phyloP scores from a whole-genome alignment of 1,140 invertebrate species.

The Pinna nobilis region DNA sequence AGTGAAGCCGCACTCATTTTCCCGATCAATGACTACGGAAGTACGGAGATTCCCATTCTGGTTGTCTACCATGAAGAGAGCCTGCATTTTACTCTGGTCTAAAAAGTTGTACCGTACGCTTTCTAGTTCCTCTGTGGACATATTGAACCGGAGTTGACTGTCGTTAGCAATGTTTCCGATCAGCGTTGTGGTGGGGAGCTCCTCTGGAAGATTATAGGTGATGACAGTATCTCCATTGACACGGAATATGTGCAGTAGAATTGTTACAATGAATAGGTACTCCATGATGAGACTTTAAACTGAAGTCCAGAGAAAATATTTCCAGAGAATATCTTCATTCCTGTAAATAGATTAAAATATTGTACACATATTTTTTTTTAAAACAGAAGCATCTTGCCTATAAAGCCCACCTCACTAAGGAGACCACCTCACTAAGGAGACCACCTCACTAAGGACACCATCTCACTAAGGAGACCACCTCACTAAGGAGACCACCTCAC shows the following conservation, averaged over 20 bases:
- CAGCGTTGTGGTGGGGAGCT: slow-evolving; percentile 21
- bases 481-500: too few relatives aligned
- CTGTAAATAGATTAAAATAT: too few relatives aligned
- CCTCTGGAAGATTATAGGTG: slow-evolving; percentile 26
- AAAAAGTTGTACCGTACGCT: slow-evolving; percentile 36
- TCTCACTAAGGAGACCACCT: too few relatives aligned
- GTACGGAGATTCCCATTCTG: slow-evolving; percentile 55
- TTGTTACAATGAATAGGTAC: neutral
- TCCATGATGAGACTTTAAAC: neutral
- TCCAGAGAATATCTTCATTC: too few relatives aligned
- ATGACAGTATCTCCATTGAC: slow-evolving; percentile 14
- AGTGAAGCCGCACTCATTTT: slow-evolving; percentile 52
- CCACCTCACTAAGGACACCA: too few relatives aligned
- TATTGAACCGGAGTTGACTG: slow-evolving; percentile 28
- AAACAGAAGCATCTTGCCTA: too few relatives aligned
- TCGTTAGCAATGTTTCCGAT: slow-evolving; percentile 30
- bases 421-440: too few relatives aligned
- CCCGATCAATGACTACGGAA: slow-evolving; percentile 58
- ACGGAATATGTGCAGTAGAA: neutral
- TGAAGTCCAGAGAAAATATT: too few relatives aligned
- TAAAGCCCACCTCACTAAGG: too few relatives aligned
- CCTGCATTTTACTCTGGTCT: slow-evolving; percentile 36
- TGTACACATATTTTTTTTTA: too few relatives aligned
- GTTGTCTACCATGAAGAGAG: slow-evolving; percentile 56
- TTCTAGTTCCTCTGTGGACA: slow-evolving; percentile 32